These are phyloP conservation scores for Malthinus seriepunctatus DNA, from an alignment of 2,888 invertebrate species.

Conservation along the genomic window DNA sequence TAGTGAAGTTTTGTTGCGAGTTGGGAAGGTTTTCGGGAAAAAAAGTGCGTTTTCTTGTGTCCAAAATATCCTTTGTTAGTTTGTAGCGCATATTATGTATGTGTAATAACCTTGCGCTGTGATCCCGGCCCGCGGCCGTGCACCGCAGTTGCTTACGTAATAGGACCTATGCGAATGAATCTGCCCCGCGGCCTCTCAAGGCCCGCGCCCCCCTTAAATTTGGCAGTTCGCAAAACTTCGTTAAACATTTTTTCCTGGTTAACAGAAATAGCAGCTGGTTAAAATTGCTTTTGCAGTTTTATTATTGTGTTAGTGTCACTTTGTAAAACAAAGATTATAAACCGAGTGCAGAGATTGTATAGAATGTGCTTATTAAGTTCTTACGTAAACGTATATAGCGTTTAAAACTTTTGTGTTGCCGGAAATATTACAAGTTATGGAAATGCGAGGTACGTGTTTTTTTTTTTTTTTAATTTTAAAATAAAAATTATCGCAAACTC, in stretches of 20 bases:
- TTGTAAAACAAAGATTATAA: conserved; percentile 22
- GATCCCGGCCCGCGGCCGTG: conserved; percentile 40
- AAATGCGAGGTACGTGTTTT: conserved; percentile 51
- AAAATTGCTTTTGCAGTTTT: conserved; percentile 37
- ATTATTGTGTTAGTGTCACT: conserved; percentile 30
- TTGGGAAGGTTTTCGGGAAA: not conserved
- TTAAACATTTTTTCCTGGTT: conserved; percentile 54
- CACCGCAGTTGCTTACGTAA: conserved; percentile 50
- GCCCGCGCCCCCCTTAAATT: conserved; percentile 46
- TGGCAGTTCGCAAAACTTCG: conserved; percentile 50
- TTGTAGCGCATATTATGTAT: conserved; percentile 14
- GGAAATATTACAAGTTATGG: conserved; percentile 42
- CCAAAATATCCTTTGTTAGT: conserved; percentile 25
- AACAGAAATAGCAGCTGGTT: conserved; percentile 54
- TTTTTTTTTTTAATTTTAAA: not conserved
- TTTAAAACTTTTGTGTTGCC: conserved; percentile 27
- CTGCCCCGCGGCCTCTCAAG: conserved; percentile 35
- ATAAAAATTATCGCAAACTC: no score
- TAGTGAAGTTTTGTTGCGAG: not conserved
- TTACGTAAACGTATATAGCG: conserved; percentile 17
- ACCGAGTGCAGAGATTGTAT: conserved; percentile 13
- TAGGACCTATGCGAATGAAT: conserved; percentile 47
- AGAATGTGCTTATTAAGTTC: conserved; percentile 20
- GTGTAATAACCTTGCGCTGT: conserved; percentile 32
- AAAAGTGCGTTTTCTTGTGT: conserved; percentile 25